These are phyloP conservation scores for Iphiclides podalirius DNA, from an alignment of 2,888 invertebrate genomes.

Conservation along the genomic window DNA sequence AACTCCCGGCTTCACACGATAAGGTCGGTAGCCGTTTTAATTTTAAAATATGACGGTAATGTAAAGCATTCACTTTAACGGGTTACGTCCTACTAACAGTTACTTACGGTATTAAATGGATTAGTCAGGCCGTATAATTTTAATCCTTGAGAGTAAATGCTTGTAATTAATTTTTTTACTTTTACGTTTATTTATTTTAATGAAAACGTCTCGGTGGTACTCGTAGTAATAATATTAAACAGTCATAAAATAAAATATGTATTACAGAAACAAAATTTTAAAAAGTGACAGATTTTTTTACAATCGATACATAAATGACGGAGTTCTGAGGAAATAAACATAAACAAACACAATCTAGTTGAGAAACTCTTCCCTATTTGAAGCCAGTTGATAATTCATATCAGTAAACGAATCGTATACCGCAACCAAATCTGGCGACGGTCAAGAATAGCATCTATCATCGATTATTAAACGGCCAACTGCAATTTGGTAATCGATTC, in stretches of 20 bases:
- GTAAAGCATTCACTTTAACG: slow-evolving; percentile 9
- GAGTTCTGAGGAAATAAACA: too few relatives aligned
- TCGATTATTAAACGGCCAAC: neutral
- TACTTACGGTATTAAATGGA: slow-evolving; percentile 21
- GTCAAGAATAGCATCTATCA: too few relatives aligned
- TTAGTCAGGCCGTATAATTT: slow-evolving; percentile 8
- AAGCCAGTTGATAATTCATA: too few relatives aligned
- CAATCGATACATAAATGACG: too few relatives aligned
- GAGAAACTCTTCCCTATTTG: too few relatives aligned
- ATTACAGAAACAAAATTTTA: too few relatives aligned
- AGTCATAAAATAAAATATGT: too few relatives aligned
- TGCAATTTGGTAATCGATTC: neutral
- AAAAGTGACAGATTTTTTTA: too few relatives aligned
- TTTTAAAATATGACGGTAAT: slow-evolving; percentile 5
- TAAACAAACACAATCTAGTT: too few relatives aligned
- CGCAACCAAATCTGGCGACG: too few relatives aligned
- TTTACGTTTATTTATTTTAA: neutral
- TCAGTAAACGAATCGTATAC: too few relatives aligned
- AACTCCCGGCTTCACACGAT: neutral
- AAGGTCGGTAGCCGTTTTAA: neutral
- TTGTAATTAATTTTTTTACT: neutral
- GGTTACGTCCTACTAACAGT: slow-evolving; percentile 18
- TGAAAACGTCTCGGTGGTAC: neutral
- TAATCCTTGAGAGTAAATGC: slow-evolving; percentile 14
- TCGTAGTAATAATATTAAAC: neutral